These are phyloP conservation scores for Lissonota sp. DNA, from an alignment of 2,888 invertebrate species.

Conservation along the genomic window DNA sequence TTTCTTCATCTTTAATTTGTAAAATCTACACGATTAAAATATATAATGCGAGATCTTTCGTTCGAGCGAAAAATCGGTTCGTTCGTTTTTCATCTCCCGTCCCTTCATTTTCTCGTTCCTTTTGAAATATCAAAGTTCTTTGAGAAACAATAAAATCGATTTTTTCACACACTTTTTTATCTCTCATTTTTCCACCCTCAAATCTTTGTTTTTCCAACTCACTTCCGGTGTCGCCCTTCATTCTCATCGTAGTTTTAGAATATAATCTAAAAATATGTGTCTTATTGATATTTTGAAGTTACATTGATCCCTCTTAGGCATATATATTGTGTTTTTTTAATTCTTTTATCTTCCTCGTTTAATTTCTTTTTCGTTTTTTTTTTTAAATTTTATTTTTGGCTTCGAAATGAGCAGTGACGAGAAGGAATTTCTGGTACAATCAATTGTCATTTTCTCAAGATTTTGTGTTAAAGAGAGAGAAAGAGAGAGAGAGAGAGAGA, in stretches of 20 bases:
- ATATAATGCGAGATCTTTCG: constrained; percentile 59
- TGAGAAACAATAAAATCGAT: constrained; percentile 22
- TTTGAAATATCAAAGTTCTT: background rate
- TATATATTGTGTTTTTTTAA: constrained; percentile 60
- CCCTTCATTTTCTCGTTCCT: background rate
- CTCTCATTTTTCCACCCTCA: constrained; percentile 22
- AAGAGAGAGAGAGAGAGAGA: too few species aligned
- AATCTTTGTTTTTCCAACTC: constrained; percentile 34
- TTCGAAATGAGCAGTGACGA: constrained; percentile 75
- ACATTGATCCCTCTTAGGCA: constrained; percentile 80
- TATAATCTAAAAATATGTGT: constrained; percentile 81
- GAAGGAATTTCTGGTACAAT: constrained; percentile 60
- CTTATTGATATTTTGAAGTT: constrained; percentile 79
- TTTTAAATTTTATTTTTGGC: constrained; percentile 71
- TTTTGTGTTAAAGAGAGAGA: background rate
- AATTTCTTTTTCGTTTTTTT: constrained; percentile 43
- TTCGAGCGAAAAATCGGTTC: constrained; percentile 36
- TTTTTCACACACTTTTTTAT: constrained; percentile 22
- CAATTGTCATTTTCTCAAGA: background rate
- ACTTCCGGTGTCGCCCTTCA: constrained; percentile 53
- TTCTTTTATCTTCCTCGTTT: constrained; percentile 52
- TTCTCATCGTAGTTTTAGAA: constrained; percentile 70
- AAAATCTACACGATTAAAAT: constrained; percentile 59
- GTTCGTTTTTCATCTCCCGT: constrained; percentile 9
- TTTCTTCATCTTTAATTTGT: constrained; percentile 24